These are phyloP conservation scores for Euphydryas editha DNA, from an alignment of 2,888 invertebrate species.

Conservation along the genomic window DNA sequence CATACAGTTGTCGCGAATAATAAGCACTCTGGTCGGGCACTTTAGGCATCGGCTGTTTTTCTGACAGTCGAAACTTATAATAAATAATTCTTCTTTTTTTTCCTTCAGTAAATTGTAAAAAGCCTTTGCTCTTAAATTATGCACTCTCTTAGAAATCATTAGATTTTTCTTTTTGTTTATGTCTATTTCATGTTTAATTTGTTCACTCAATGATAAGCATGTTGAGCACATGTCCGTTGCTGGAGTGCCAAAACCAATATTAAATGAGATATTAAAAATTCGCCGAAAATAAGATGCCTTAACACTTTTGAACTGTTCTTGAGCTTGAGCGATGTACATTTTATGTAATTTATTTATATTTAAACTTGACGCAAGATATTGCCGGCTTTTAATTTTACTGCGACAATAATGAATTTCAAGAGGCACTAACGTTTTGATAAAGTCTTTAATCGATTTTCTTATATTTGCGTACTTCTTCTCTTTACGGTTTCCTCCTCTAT, in stretches of 20 bases:
- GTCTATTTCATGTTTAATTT: too few species aligned
- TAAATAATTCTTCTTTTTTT: not conserved
- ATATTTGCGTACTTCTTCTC: too few species aligned
- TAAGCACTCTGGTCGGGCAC: slow-evolving; percentile 5
- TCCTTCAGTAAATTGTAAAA: slow-evolving; percentile 4
- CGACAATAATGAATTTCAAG: slow-evolving; percentile 20
- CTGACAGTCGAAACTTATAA: slow-evolving; percentile 19
- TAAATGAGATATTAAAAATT: slow-evolving; percentile 17
- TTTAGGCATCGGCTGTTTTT: slow-evolving; percentile 9
- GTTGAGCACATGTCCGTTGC: too few species aligned
- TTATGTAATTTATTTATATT: too few species aligned
- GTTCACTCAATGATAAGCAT: too few species aligned
- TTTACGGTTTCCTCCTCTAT: too few species aligned
- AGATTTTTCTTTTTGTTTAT: too few species aligned
- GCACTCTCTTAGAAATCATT: not conserved
- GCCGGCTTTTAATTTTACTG: not conserved
- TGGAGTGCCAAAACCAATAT: slow-evolving; percentile 5
- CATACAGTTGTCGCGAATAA: too few species aligned
- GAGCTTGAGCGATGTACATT: slow-evolving; percentile 4
- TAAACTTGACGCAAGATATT: too few species aligned
- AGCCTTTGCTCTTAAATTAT: slow-evolving; percentile 1
- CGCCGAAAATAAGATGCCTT: slow-evolving; percentile 16
- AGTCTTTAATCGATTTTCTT: too few species aligned
- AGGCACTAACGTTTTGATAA: too few species aligned
- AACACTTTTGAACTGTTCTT: slow-evolving; percentile 17